These are phyloP conservation scores for Lasioglossum leucozonium DNA, from an alignment of 2,888 invertebrate species.

Conservation along the genomic window DNA sequence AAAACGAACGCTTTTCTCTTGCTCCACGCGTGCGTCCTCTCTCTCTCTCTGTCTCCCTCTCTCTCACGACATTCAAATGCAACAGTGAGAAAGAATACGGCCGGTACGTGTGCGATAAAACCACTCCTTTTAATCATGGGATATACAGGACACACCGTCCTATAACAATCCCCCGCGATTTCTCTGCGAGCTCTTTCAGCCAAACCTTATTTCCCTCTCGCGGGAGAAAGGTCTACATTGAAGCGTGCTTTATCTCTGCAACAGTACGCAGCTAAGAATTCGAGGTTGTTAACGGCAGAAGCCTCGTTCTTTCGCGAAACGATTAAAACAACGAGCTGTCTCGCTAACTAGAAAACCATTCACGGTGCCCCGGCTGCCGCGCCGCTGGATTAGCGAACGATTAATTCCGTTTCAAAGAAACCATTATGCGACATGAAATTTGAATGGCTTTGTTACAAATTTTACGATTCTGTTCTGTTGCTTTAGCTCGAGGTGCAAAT, in stretches of 20 bases:
- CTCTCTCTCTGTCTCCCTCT: too few relatives aligned
- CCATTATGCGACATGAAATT: background rate
- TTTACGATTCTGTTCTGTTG: background rate
- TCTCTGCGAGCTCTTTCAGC: constrained; percentile 7
- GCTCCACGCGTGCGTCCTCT: constrained; percentile 3
- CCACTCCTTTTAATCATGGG: constrained; percentile 42
- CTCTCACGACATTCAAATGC: constrained; percentile 7
- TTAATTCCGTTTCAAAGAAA: background rate
- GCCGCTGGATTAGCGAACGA: background rate
- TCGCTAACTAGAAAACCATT: background rate
- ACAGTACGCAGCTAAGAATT: constrained; percentile 19
- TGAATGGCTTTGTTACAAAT: background rate
- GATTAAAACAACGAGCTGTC: background rate
- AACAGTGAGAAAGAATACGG: constrained; percentile 9
- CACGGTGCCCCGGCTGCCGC: background rate
- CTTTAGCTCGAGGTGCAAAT: background rate
- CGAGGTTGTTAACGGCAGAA: background rate
- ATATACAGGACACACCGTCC: constrained; percentile 25
- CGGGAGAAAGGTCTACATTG: constrained; percentile 14
- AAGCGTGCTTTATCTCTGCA: constrained; percentile 26
- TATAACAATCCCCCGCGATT: constrained; percentile 22
- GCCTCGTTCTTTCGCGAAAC: background rate
- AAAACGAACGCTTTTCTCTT: background rate
- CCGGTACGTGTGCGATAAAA: constrained; percentile 30
- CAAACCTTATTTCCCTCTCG: constrained; percentile 4